phyloP scores from a whole-genome alignment of 2,113 vertebrate species.

The Muntiacus muntjak region DNA sequence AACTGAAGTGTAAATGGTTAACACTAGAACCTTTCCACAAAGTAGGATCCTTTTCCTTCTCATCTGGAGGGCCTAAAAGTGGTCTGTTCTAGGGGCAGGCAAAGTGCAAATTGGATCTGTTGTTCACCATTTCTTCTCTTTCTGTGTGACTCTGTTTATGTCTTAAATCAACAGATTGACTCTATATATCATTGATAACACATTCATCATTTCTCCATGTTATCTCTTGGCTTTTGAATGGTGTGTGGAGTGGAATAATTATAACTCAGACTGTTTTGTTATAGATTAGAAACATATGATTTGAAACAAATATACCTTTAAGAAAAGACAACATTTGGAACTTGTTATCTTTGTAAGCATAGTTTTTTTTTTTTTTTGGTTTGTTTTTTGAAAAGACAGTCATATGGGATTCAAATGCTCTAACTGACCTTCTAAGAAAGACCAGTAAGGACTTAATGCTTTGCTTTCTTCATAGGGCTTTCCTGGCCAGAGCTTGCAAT shows the following conservation, averaged over 20 bases:
- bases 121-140: constrained; percentile 47
- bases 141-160: constrained; percentile 44
- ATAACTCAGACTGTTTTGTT: constrained; percentile 70
- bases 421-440: constrained; percentile 61
- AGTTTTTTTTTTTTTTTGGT: neutral
- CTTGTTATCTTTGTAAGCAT: constrained; percentile 74
- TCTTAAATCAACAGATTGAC: constrained; percentile 35
- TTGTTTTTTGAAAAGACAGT: constrained; percentile 53
- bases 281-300: constrained; percentile 77
- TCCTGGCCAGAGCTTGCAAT: constrained; percentile 62
- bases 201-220: constrained; percentile 60
- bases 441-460: constrained; percentile 66
- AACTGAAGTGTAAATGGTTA: neutral
- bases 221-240: constrained; percentile 68
- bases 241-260: constrained; percentile 66
- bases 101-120: neutral
- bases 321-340: constrained; percentile 79
- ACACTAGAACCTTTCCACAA: neutral
- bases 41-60: neutral
- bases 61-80: neutral
- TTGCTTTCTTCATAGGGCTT: constrained; percentile 41
- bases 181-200: neutral
- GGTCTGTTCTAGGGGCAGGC: neutral
- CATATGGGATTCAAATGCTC: constrained; percentile 67
- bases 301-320: constrained; percentile 77